Conservation (phyloP, 2,113 vertebrate species). For the Coracopsis vasa region DNA sequence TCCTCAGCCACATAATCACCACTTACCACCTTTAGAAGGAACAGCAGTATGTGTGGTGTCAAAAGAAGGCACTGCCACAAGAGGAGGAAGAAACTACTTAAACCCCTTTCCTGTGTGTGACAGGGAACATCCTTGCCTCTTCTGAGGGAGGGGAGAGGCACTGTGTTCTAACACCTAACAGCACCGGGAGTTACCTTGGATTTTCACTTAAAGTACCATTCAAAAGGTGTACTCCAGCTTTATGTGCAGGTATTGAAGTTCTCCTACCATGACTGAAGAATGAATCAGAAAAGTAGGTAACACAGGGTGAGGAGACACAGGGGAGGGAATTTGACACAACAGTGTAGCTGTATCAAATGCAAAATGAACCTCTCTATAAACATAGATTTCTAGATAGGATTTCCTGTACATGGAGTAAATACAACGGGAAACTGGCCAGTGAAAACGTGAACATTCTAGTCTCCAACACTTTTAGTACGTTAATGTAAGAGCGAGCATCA, state of each 20-base stretch:
- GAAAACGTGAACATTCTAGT: not conserved
- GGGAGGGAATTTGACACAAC: not conserved
- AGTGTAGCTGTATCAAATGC: not conserved
- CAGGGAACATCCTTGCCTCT: not conserved
- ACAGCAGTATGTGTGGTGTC: not conserved
- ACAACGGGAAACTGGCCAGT: not conserved
- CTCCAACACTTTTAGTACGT: constrained; percentile 27
- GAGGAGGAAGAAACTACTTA: not conserved
- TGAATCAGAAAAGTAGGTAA: not conserved
- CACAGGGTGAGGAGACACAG: not conserved
- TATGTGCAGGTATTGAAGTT: not conserved
- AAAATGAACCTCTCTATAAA: too few relatives aligned
- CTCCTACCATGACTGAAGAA: not conserved
- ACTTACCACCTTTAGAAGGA: not conserved
- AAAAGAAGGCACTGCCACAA: not conserved
- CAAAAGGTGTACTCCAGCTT: not conserved
- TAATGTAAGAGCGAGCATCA: constrained; percentile 26
- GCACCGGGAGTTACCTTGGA: not conserved
- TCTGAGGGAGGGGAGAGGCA: not conserved
- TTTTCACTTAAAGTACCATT: not conserved
- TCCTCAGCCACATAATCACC: not conserved
- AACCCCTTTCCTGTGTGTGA: not conserved
- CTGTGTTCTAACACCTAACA: not conserved
- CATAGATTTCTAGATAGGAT: not conserved
- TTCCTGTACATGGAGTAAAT: not conserved